Base-by-base conservation (phyloP, 92 coral and sea anemone species). In the Parazoanthus swiftii region DNA sequence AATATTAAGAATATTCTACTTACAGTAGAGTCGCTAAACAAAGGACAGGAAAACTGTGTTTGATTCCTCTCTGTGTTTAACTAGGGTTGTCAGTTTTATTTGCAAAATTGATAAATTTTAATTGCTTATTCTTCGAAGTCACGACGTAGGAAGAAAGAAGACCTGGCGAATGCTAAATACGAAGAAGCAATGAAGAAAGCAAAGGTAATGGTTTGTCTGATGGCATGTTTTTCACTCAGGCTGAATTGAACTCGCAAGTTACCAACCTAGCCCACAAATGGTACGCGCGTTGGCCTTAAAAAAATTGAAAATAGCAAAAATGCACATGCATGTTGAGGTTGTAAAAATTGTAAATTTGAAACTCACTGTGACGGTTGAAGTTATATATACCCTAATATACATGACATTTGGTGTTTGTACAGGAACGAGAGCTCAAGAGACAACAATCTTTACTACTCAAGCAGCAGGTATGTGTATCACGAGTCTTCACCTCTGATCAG, bases 131-230 rank as follows among this genome's bases (percentile, higher is more conserved):
- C 25, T 35, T 74, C 20, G 29, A 43, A 96, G 99, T 96, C 99
- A 68, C 92, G 98, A 3, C 94, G 94, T 81, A 92, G 94, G 82
- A 96, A 96, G 86, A 96, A 96, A 86, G 96, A 94, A 91, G 97
- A 93, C 88, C 95, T 95, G 13, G 98, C 98, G 13, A 96, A 94
- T 91, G 97, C 97, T 26, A 96, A 96, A 85, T 95, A 96, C 82
- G 97, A 96, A 79, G 99, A 96, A 88, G 95, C 99, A 77, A 92
- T 95, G 94, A 96, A 93, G 88, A 96, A 96, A 88, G 99, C 99
- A 29, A 96, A 96, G 96, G 99, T 95, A 89, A 5, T 81, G 1
- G 43, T 5, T 50, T 29, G 14, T 11, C 46, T 56, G 43, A 16
- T 86, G 13, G 26, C 70, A 20, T 63, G 70, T 63, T 82, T 82